These are phyloP conservation scores for Pseudococcus longispinus DNA, from an alignment of 2,888 invertebrate genomes.

Conservation along the genomic window DNA sequence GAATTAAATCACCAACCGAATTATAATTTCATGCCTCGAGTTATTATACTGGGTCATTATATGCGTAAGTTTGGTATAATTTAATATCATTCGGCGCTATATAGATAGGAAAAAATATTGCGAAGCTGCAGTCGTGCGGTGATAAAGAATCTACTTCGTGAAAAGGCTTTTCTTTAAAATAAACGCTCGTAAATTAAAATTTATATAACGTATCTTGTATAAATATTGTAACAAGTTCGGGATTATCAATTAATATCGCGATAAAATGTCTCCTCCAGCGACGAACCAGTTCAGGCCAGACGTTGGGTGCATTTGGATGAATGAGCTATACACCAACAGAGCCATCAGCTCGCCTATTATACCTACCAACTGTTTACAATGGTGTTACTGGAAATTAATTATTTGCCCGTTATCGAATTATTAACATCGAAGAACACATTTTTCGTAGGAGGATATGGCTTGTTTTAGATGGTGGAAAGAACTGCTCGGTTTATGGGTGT, in stretches of 20 bases:
- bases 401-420: constrained; percentile 39
- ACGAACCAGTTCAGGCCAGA: constrained; percentile 47
- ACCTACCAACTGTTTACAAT: constrained; percentile 26
- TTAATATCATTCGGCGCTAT: background rate
- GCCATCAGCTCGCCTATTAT: background rate
- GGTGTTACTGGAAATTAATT: constrained; percentile 31
- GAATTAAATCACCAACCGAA: background rate
- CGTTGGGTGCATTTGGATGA: constrained; percentile 20
- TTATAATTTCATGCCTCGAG: background rate
- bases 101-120: background rate
- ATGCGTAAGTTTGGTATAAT: background rate
- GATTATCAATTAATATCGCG: constrained; percentile 53
- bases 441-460: constrained; percentile 22
- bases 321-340: constrained; percentile 16
- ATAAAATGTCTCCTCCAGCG: constrained; percentile 53
- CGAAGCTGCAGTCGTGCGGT: background rate
- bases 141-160: constrained; percentile 33
- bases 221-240: constrained; percentile 52
- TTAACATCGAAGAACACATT: background rate
- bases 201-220: constrained; percentile 47
- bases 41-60: constrained; percentile 1
- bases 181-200: constrained; percentile 42
- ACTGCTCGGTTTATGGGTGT: background rate
- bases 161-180: constrained; percentile 25
- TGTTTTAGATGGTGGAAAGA: background rate